These are phyloP conservation scores for Siniperca scherzeri DNA, from an alignment of 2,797 vertebrate genomes.

Conservation along the genomic window DNA sequence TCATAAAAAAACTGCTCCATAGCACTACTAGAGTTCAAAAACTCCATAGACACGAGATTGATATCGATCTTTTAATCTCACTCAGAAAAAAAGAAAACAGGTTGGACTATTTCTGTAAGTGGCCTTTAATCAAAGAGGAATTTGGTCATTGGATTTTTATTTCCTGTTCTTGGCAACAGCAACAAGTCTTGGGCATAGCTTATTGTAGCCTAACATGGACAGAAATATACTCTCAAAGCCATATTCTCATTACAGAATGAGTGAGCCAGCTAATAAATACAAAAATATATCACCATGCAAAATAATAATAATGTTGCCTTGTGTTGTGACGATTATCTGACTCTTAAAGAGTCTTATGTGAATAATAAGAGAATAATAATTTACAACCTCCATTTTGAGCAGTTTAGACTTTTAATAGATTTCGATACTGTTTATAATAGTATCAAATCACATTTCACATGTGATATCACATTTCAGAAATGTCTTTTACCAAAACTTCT, in stretches of 20 bases:
- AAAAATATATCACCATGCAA: not conserved
- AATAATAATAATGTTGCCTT: not conserved
- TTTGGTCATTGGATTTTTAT: constrained; percentile 1
- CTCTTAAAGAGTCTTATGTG: too few species aligned
- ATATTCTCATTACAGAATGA: not conserved
- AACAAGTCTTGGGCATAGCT: not conserved
- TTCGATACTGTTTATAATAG: not conserved
- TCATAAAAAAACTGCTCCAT: not conserved
- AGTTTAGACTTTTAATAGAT: not conserved
- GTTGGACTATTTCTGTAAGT: not conserved
- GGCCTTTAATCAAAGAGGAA: not conserved
- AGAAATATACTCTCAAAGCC: not conserved
- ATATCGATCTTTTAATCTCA: constrained; percentile 16
- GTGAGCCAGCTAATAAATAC: not conserved
- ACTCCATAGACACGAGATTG: not conserved
- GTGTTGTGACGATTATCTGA: not conserved
- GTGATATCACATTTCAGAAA: too few species aligned
- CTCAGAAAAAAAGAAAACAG: not conserved
- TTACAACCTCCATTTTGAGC: not conserved
- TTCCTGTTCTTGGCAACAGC: not conserved
- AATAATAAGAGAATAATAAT: too few species aligned
- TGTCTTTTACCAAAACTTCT: not conserved
- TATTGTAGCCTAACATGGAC: not conserved
- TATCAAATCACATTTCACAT: too few species aligned
- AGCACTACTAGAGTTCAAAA: not conserved